Evolutionary conservation across 1,140 invertebrate species (phyloP), one percentile per base, ranked within the genome.

Genomic region (Theocolax elegans): DNA sequence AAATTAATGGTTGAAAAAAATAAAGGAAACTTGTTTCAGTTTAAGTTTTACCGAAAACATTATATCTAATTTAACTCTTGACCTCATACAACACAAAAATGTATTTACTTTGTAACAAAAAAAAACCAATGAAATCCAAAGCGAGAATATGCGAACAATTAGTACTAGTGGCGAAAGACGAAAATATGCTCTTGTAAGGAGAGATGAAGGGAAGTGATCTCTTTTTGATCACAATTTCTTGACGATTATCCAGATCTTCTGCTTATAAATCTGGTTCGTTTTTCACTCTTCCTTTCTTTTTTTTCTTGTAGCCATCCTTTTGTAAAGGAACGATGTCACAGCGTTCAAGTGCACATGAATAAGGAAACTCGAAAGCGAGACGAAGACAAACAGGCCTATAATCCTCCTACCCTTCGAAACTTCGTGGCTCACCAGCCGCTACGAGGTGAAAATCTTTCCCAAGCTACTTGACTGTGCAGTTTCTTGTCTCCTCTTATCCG

Each of bases 211-310:
- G 40, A 25, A 48, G 38, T 48, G 19, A 23, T 58, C 53, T 67
- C 58, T 67, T 66, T 58, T 58, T 42, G 54, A 58, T 67, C 29
- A 9, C 40, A 48, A 15, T 31, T 29, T 23, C 40, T 67, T 67
- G 64, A 42, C 64, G 4, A 21, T 25, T 53, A 48, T 46, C 64
- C 64, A 67, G 40, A 67, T 49, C 13, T 31, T 51, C 12, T 23
- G 46, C 48, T 31, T 56, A 44, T 23, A n/a, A n/a, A n/a, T 46
- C 21, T n/a, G 35, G 29, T 12, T 15, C 35, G 9, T n/a, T n/a
- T 38, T 38, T 56, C 9, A 38, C 23, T 42, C 13, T 44, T 44
- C 25, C 48, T 42, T 48, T 40, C 15, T 54, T 19, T 53, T 2
- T 64, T 44, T 12, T 48, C 13, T 17, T 46, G 4, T 35, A 35